phyloP scores from a whole-genome alignment of 2,113 vertebrate genomes.

The Erpornis zantholeuca region DNA sequence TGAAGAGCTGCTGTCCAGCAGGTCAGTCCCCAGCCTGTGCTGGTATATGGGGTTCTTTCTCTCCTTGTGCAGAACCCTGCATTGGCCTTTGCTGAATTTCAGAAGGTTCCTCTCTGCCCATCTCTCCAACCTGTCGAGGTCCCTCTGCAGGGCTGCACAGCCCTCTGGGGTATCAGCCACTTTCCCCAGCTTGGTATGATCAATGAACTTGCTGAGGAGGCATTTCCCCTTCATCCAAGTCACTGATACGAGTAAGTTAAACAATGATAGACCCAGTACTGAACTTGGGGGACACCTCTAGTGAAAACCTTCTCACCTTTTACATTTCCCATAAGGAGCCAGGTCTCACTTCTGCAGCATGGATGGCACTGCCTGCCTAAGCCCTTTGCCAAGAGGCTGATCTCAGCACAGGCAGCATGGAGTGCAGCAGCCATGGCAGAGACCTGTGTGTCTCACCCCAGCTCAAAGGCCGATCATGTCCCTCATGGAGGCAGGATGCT shows the following conservation, averaged over 20 bases:
- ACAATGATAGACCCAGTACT: background rate
- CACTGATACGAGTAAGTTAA: background rate
- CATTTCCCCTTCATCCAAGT: background rate
- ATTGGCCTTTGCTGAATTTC: background rate
- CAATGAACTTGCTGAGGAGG: background rate
- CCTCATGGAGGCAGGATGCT: background rate
- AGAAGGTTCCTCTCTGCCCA: background rate
- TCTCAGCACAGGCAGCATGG: background rate
- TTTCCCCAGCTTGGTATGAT: background rate
- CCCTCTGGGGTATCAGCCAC: rapidly evolving
- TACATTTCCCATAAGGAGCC: too few species aligned
- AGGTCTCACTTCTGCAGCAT: background rate
- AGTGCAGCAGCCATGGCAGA: background rate
- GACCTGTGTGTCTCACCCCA: rapidly evolving
- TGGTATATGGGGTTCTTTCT: background rate
- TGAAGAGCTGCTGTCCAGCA: background rate
- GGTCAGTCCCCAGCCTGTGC: background rate
- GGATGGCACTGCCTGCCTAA: background rate
- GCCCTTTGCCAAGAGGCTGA: background rate
- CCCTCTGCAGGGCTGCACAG: background rate
- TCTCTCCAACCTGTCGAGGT: background rate
- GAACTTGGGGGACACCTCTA: background rate
- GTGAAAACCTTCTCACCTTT: background rate
- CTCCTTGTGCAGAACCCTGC: rapidly evolving
- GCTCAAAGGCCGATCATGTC: background rate